A percentile compares a stretch with the other conserved stretches of the same genome.
Evolutionary conservation across 2,888 invertebrate genomes (phyloP).

Genomic region (Drosophila barbarae): DNA sequence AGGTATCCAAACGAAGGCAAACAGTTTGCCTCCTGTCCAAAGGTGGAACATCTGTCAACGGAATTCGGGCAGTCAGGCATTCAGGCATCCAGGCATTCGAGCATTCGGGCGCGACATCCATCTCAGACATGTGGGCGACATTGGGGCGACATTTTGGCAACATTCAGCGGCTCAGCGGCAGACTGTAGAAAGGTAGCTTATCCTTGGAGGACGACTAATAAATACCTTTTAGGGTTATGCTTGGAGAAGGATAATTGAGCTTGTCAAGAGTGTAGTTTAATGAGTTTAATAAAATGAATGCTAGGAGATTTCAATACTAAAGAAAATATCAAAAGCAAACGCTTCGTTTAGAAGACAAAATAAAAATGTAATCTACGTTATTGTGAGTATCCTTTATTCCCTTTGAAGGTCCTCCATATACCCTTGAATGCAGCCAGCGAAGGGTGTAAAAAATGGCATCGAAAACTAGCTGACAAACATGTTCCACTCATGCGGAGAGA

Average conservation of each 20-base stretch:
- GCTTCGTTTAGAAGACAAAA: background rate
- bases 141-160: constrained; percentile 42
- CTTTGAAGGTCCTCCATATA: background rate
- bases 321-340: background rate
- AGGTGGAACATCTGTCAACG: constrained; percentile 46
- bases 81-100: constrained; percentile 37
- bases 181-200: background rate
- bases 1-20: constrained; percentile 11
- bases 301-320: background rate
- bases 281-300: background rate
- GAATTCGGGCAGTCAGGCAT: constrained; percentile 40
- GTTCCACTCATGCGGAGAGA: constrained; percentile 24
- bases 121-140: constrained; percentile 49
- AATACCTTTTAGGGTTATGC: constrained; percentile 3
- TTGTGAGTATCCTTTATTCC: too few species aligned
- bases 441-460: constrained; percentile 16
- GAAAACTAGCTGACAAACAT: constrained; percentile 47
- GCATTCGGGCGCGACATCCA: constrained; percentile 31
- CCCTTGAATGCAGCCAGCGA: background rate
- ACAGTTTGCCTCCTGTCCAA: constrained; percentile 32
- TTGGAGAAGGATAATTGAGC: background rate
- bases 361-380: background rate
- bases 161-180: constrained; percentile 24
- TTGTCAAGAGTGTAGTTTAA: background rate
- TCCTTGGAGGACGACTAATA: background rate